Conservation (phyloP, 2,113 vertebrate genomes). For the Panurus biarmicus region DNA sequence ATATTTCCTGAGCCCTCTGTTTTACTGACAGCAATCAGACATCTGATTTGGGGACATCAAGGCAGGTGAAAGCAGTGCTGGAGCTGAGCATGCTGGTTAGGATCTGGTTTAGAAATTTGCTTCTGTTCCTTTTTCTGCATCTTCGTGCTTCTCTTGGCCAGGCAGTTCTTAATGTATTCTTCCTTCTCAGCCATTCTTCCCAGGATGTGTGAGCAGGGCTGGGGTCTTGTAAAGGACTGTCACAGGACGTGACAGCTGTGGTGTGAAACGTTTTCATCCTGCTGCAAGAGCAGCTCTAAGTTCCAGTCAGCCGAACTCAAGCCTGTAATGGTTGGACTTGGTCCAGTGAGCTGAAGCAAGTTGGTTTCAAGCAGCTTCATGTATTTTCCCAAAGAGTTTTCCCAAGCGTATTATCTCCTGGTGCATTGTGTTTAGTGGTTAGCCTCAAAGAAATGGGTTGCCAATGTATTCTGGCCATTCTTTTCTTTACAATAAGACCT, state of each 20-base stretch:
- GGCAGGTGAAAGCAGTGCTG: not conserved
- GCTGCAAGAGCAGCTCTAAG: not conserved
- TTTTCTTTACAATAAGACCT: not conserved
- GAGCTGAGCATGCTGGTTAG: not conserved
- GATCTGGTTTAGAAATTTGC: not conserved
- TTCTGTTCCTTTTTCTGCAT: not conserved
- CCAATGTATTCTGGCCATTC: constrained; percentile 21
- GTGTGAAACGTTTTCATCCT: not conserved
- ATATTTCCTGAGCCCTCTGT: not conserved
- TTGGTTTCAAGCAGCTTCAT: constrained; percentile 24
- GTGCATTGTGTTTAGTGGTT: constrained; percentile 50
- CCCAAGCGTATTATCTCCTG: constrained; percentile 33
- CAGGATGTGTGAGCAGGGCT: not conserved
- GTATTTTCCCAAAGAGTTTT: constrained; percentile 49
- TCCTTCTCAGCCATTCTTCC: not conserved
- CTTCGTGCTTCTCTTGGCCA: not conserved
- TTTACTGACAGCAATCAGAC: not conserved
- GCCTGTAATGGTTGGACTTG: not conserved
- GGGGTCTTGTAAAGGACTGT: not conserved
- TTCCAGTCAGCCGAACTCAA: not conserved
- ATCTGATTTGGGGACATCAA: not conserved
- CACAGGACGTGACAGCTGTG: not conserved
- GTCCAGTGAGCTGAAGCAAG: constrained; percentile 18
- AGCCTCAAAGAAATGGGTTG: constrained; percentile 31
- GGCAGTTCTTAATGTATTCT: not conserved